Evolutionary conservation across 2,888 invertebrate species (phyloP).

Genomic region (Shargacucullia verbasci): DNA sequence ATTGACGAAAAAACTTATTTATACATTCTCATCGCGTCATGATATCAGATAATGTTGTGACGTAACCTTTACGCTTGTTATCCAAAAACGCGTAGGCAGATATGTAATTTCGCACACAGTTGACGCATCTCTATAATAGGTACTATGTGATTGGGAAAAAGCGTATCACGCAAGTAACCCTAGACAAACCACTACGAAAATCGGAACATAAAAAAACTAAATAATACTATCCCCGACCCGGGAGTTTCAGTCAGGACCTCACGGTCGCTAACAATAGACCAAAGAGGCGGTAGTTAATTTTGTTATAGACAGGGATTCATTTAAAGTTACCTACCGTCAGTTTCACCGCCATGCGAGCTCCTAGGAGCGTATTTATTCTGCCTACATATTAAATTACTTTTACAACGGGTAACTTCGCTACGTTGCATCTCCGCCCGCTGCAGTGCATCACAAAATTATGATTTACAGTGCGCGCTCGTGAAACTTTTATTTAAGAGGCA

Average conservation of each 20-base stretch:
- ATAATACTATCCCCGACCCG: too few relatives aligned
- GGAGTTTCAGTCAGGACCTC: too few relatives aligned
- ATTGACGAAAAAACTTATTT: constrained; percentile 12
- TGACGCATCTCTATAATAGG: too few relatives aligned
- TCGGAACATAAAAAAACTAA: too few relatives aligned
- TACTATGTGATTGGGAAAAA: too few relatives aligned
- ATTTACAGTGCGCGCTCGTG: constrained; percentile 58
- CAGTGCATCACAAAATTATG: constrained; percentile 62
- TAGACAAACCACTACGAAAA: too few relatives aligned
- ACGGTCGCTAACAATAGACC: background rate
- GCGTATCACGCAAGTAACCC: too few relatives aligned
- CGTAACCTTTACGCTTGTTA: background rate
- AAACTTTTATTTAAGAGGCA: constrained; percentile 60
- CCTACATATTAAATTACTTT: constrained; percentile 67
- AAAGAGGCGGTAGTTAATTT: constrained; percentile 10
- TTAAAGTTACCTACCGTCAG: constrained; percentile 35
- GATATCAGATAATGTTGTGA: background rate
- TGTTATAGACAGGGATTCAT: constrained; percentile 26
- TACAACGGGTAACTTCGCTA: constrained; percentile 56
- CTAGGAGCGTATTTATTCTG: constrained; percentile 51
- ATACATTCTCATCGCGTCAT: constrained; percentile 4
- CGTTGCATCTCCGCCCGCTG: constrained; percentile 52
- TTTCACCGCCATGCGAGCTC: constrained; percentile 24
- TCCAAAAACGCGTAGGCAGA: background rate
- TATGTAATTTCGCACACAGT: background rate